Evolutionary conservation across 2,113 vertebrate species (phyloP).

Genomic region (Fregetta grallaria): DNA sequence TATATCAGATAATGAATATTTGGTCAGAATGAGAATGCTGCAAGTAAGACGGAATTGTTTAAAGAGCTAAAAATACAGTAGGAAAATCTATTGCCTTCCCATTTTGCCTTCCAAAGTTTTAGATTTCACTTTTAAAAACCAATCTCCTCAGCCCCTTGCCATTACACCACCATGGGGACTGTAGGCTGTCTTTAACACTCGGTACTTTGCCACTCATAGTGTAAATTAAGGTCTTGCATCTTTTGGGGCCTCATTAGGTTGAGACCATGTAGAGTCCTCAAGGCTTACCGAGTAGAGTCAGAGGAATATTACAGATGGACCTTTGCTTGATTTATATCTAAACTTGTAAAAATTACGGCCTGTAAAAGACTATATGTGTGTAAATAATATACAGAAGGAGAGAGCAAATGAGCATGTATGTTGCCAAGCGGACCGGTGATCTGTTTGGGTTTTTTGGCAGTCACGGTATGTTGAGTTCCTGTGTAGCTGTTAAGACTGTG

Average conservation of each 20-base stretch:
- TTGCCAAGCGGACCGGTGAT: not conserved
- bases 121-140: not conserved
- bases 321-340: not conserved
- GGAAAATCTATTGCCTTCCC: not conserved
- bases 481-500: not conserved
- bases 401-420: not conserved
- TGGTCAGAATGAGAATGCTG: not conserved
- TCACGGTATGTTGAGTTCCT: not conserved
- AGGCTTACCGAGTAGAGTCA: not conserved
- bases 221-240: not conserved
- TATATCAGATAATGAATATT: not conserved
- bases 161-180: not conserved
- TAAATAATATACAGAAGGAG: not conserved
- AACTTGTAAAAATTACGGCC: not conserved
- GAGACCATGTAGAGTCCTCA: not conserved
- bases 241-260: not conserved
- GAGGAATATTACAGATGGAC: not conserved
- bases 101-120: not conserved
- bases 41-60: not conserved
- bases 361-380: not conserved
- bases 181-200: not conserved
- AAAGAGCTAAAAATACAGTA: not conserved
- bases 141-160: not conserved
- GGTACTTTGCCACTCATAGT: fast-evolving
- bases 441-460: not conserved